phyloP scores from a whole-genome alignment of 2,888 invertebrate genomes.

The Odontothrips loti region DNA sequence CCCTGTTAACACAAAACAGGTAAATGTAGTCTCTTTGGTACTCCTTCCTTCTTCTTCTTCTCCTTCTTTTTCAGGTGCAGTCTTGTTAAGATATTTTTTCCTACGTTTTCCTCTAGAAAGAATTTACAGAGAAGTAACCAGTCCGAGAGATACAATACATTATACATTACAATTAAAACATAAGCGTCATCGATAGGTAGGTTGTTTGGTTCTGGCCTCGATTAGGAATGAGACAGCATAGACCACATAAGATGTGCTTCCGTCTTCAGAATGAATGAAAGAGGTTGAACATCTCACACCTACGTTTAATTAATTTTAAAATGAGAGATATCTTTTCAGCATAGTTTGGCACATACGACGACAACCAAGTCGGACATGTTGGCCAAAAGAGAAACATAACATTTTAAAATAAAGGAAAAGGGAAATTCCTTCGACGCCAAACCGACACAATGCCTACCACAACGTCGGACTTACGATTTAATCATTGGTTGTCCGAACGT shows the following conservation, averaged over 20 bases:
- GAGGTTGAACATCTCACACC: too few relatives aligned
- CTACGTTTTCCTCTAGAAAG: not conserved
- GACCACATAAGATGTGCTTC: too few relatives aligned
- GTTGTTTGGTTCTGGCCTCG: slow-evolving; percentile 16
- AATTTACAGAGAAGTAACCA: slow-evolving; percentile 13
- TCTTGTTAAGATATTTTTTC: slow-evolving; percentile 2
- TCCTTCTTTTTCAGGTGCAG: slow-evolving; percentile 20
- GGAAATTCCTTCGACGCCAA: not conserved
- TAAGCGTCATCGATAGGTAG: slow-evolving; percentile 15
- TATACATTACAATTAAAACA: slow-evolving; percentile 2
- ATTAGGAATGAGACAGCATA: not conserved
- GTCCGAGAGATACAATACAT: slow-evolving; percentile 14
- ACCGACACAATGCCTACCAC: not conserved
- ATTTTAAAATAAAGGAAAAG: too few relatives aligned
- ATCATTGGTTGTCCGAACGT: too few relatives aligned
- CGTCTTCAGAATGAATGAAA: too few relatives aligned
- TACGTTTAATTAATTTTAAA: too few relatives aligned
- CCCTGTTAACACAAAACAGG: too few relatives aligned
- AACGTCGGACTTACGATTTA: not conserved
- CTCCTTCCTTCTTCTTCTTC: not conserved
- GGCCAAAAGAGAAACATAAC: too few relatives aligned
- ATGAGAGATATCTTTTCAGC: too few relatives aligned
- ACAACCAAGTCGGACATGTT: too few relatives aligned
- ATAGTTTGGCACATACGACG: too few relatives aligned
- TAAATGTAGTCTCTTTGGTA: not conserved